Conservation (phyloP, 2,113 vertebrate species). For the Hippocampus mohnikei region DNA sequence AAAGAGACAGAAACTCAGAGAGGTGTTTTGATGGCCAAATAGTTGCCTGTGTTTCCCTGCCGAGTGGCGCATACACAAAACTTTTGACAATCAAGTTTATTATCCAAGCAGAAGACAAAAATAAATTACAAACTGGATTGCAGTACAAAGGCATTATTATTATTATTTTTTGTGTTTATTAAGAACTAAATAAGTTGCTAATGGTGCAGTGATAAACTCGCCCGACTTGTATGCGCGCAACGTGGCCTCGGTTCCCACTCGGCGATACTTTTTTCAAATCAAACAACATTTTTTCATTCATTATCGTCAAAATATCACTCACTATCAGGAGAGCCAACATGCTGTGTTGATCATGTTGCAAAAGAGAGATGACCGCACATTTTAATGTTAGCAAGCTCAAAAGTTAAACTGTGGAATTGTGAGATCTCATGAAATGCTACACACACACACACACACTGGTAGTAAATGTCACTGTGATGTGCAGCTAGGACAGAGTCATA, state of each 20-base stretch:
- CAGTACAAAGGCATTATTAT: neutral
- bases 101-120: neutral
- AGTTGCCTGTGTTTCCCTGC: slow-evolving; percentile 12
- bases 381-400: neutral
- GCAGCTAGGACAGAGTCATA: slow-evolving; percentile 59
- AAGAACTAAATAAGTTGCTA: too few relatives aligned
- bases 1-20: slow-evolving; percentile 45
- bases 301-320: too few relatives aligned
- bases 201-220: too few relatives aligned
- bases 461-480: slow-evolving; percentile 32
- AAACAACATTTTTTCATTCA: too few relatives aligned
- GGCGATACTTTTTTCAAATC: too few relatives aligned
- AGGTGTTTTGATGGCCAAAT: slow-evolving; percentile 34
- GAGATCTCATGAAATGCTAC: too few relatives aligned
- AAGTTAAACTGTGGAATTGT: neutral
- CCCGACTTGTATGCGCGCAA: too few relatives aligned
- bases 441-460: too few relatives aligned
- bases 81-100: neutral
- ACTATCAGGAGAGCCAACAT: neutral
- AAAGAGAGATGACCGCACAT: neutral
- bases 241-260: too few relatives aligned
- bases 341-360: neutral
- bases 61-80: neutral
- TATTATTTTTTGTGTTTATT: too few relatives aligned
- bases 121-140: neutral